A percentile compares a stretch with the other conserved stretches of the same genome.
Conservation (phyloP, 2,113 vertebrate species). For the Eulemur macaco region DNA sequence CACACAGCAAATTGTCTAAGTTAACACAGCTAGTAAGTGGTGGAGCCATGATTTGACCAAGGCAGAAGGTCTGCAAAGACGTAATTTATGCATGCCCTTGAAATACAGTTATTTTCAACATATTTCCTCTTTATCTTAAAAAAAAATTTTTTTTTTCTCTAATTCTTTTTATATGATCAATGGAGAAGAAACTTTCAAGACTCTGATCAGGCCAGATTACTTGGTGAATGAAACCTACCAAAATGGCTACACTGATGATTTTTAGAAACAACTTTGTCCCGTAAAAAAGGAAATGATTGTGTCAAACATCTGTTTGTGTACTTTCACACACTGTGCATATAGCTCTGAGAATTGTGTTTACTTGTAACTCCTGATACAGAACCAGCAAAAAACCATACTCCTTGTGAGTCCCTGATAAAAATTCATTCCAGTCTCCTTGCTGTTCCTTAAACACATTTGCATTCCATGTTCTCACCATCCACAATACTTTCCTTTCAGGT, state of each 20-base stretch:
- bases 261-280: constrained; percentile 10
- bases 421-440: neutral
- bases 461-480: neutral
- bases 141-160: neutral
- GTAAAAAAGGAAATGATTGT: constrained; percentile 29
- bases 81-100: neutral
- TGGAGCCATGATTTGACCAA: neutral
- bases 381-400: neutral
- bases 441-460: neutral
- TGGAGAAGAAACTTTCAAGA: neutral
- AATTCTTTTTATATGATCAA: neutral
- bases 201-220: neutral
- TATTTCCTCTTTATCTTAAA: neutral
- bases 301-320: constrained; percentile 32
- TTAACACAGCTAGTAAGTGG: neutral
- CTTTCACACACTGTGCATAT: neutral
- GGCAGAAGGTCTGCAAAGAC: neutral
- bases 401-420: neutral
- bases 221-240: neutral
- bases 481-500: neutral
- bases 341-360: neutral
- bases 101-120: neutral
- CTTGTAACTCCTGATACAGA: neutral
- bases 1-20: neutral
- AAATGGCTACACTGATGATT: neutral